A percentile compares a stretch with the other conserved stretches of the same genome.
Evolutionary conservation across 2,888 invertebrate genomes (phyloP).

Genomic region (Desoria tigrina): DNA sequence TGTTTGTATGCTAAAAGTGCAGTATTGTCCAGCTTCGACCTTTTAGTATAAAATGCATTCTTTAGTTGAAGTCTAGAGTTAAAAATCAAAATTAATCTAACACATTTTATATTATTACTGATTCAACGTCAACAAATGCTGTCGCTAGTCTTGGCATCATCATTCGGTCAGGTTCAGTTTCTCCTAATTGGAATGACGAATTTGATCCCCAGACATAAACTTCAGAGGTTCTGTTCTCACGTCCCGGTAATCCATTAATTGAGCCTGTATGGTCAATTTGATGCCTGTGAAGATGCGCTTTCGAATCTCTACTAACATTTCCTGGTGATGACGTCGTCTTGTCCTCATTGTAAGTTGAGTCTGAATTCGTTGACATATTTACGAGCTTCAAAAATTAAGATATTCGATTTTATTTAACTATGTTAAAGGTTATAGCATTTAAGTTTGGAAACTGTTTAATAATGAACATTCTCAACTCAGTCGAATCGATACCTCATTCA

Average conservation of each 20-base stretch:
- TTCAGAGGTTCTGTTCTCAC: constrained; percentile 58
- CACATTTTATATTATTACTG: constrained; percentile 57
- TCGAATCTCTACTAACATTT: not conserved
- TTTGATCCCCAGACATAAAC: constrained; percentile 69
- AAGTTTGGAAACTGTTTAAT: constrained; percentile 19
- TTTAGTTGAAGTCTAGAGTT: too few relatives aligned
- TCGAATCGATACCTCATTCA: constrained; percentile 60
- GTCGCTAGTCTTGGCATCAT: constrained; percentile 63
- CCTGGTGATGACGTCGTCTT: not conserved
- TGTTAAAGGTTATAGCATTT: too few relatives aligned
- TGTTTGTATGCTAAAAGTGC: constrained; percentile 65
- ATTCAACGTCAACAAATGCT: constrained; percentile 63
- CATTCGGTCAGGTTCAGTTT: constrained; percentile 65
- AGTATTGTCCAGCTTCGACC: constrained; percentile 68
- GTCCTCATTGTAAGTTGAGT: not conserved
- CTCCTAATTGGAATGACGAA: constrained; percentile 66
- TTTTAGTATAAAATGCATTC: too few relatives aligned
- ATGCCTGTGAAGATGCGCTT: too few relatives aligned
- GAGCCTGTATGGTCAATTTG: too few relatives aligned
- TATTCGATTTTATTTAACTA: not conserved
- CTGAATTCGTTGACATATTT: not conserved
- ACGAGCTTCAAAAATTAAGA: not conserved
- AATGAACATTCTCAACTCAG: constrained; percentile 46
- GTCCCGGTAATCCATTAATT: too few relatives aligned
- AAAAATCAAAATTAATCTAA: constrained; percentile 23